Evolutionary conservation across 2,797 vertebrate species (phyloP).

Genomic region (Sebastes nivosus): DNA sequence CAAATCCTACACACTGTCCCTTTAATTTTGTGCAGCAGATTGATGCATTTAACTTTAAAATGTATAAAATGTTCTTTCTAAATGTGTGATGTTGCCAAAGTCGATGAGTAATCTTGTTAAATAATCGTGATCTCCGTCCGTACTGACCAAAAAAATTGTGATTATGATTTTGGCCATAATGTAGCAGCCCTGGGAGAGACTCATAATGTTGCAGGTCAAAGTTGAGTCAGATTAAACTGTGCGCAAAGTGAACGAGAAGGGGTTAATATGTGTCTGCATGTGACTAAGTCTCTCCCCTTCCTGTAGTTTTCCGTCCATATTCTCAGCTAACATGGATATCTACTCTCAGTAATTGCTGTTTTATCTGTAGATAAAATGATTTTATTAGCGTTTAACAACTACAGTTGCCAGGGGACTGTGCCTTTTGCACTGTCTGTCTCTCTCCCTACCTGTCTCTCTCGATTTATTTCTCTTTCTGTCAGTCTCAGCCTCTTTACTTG

Average conservation of each 20-base stretch:
- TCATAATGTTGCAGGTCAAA: neutral
- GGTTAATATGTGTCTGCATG: neutral
- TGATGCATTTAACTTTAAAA: too few species aligned
- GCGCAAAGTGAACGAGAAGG: neutral
- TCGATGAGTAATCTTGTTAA: too few species aligned
- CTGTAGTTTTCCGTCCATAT: neutral
- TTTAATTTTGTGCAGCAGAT: too few species aligned
- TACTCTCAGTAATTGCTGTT: neutral
- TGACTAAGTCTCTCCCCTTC: neutral
- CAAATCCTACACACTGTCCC: too few species aligned
- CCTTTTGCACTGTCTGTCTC: slow-evolving; percentile 3
- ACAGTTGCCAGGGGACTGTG: neutral
- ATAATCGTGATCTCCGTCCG: neutral
- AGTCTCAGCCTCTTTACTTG: neutral
- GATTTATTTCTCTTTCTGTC: neutral
- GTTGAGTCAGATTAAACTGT: neutral
- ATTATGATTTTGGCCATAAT: neutral
- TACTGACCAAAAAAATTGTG: neutral
- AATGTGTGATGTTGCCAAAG: accelerated
- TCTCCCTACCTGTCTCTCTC: slow-evolving; percentile 12
- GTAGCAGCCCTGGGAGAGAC: neutral
- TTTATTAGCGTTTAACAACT: slow-evolving; percentile 5
- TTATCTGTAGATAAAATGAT: slow-evolving; percentile 25
- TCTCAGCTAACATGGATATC: neutral
- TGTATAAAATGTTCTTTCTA: too few species aligned